These are phyloP conservation scores for Delphinus delphis DNA, from an alignment of 2,113 vertebrate genomes.

Conservation along the genomic window DNA sequence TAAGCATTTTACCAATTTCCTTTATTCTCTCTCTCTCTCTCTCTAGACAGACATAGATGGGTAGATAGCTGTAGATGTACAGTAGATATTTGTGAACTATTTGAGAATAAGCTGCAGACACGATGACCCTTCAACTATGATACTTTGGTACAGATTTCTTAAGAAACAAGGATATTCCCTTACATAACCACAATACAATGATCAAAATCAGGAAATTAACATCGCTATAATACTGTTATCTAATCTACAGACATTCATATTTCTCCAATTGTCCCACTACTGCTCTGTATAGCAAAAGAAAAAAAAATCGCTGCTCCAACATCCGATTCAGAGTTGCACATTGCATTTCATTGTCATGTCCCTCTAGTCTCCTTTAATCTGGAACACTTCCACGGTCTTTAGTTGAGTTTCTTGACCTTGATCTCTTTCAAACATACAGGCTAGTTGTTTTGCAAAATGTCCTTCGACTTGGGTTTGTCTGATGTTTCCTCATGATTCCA, in stretches of 20 bases:
- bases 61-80: background rate
- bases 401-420: conserved; percentile 16
- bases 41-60: background rate
- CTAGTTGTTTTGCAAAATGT: background rate
- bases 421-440: conserved; percentile 9
- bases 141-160: conserved; percentile 21
- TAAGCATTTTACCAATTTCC: conserved; percentile 27
- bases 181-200: background rate
- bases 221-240: background rate
- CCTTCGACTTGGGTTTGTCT: background rate
- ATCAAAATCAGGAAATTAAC: conserved; percentile 67
- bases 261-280: conserved; percentile 19
- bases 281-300: conserved; percentile 15
- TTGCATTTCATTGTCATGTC: conserved; percentile 2
- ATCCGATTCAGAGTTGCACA: conserved; percentile 26
- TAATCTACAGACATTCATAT: conserved; percentile 12
- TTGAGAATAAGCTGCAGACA: conserved; percentile 39
- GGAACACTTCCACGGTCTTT: background rate
- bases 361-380: conserved; percentile 19
- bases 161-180: conserved; percentile 48
- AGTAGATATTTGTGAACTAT: background rate
- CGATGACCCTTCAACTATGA: conserved; percentile 36
- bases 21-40: background rate
- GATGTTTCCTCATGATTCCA: background rate
- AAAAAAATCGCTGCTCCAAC: background rate